Base-by-base conservation (phyloP, 1,140 invertebrate species). In the Cotesia chilonis region DNA sequence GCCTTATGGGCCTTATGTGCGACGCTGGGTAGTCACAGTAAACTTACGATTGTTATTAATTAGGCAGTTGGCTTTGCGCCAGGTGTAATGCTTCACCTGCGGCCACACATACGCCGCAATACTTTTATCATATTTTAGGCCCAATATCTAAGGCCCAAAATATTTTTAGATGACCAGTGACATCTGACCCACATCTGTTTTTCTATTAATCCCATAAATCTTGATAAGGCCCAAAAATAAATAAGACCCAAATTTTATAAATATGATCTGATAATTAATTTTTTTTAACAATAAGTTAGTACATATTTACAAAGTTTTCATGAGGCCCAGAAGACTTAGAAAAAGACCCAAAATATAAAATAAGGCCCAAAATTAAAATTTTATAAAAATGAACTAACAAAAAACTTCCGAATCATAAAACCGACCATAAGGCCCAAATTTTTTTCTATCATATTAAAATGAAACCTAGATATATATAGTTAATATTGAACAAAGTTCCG, bases 71-170 rank as follows among this genome's bases (percentile, higher is more conserved):
- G 54, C 55, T 36, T 36, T 75, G 75, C 73, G 80, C 81, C 82
- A 83, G 82, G 81, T 84, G 82, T 72, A 74, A 70, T 70, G 74
- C 73, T 77, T 84, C 82, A 84, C 82, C 82, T 84, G 82, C 81
- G 78, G 77, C 28, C 64, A 72, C 61, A 72, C 54, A 66, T 36
- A 65, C 70, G 47, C 12, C 4, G 9, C 20, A 20, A 20, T 55
- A 35, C 20, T 14, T n/a, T 52, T 17, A 64, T 20, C 68, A 70
- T 55, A 14, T 51, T 47, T 47, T 47, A 47, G 28, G 28, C 41
- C 41, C 2, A 9, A 47, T 47, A 47, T 47, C 0, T 47, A 47
- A 47, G 68, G 35, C 60, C 28, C 37, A 57, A 41, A 36, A 69
- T 6, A 63, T 54, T 10, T 36, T 52, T n/a, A 47, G 76, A 75